Conservation (phyloP, 2,888 invertebrate genomes). For the Electrophaes corylata region DNA sequence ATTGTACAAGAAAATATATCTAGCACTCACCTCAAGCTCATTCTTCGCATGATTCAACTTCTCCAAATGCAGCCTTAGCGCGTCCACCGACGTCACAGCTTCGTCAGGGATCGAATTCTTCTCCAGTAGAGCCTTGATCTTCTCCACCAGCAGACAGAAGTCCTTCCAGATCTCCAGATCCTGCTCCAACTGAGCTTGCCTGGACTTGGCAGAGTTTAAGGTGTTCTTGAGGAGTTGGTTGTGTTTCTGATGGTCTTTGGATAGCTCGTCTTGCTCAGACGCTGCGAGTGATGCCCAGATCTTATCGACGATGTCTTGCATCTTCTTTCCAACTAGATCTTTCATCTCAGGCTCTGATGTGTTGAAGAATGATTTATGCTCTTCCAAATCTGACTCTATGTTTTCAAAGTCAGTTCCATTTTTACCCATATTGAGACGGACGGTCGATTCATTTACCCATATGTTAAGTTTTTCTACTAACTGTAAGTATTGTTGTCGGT, state of each 20-base stretch:
- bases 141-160: slow-evolving; percentile 90
- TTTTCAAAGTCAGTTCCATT: slow-evolving; percentile 95
- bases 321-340: slow-evolving; percentile 91
- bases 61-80: slow-evolving; percentile 92
- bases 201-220: slow-evolving; percentile 92
- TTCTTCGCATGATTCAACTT: slow-evolving; percentile 91
- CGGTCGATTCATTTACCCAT: slow-evolving; percentile 93
- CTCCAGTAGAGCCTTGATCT: slow-evolving; percentile 89
- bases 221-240: slow-evolving; percentile 93
- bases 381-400: slow-evolving; percentile 91
- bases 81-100: slow-evolving; percentile 90
- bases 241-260: slow-evolving; percentile 91
- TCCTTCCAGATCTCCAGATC: slow-evolving; percentile 94
- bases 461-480: slow-evolving; percentile 90
- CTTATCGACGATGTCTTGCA: slow-evolving; percentile 93
- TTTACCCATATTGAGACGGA: slow-evolving; percentile 89
- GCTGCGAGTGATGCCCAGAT: slow-evolving; percentile 94
- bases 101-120: slow-evolving; percentile 92
- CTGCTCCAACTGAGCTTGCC: slow-evolving; percentile 91
- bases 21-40: slow-evolving; percentile 87
- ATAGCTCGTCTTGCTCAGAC: slow-evolving; percentile 92
- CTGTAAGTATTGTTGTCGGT: slow-evolving; percentile 90
- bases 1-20: background rate
- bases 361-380: slow-evolving; percentile 93
- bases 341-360: slow-evolving; percentile 90